These are phyloP conservation scores for Netelia fuscicornis DNA, from an alignment of 2,888 invertebrate genomes.

Conservation along the genomic window DNA sequence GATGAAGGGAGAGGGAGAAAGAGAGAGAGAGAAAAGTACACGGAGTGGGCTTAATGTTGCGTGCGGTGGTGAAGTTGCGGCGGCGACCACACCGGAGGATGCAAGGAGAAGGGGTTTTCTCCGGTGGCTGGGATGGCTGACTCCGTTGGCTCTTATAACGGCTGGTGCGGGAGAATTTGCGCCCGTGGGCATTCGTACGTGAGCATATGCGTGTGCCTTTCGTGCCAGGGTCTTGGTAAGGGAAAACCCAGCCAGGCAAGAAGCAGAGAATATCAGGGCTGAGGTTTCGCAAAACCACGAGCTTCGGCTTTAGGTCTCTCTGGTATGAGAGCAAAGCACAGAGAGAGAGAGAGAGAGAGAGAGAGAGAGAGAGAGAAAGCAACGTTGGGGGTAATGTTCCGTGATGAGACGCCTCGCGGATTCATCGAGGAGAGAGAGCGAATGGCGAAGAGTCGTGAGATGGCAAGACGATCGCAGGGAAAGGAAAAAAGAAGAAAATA, in stretches of 20 bases:
- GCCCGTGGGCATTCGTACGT: constrained; percentile 42
- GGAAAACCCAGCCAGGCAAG: constrained; percentile 60
- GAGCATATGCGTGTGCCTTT: constrained; percentile 39
- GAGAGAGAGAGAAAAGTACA: constrained; percentile 74
- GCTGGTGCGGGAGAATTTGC: constrained; percentile 27
- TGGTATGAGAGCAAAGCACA: constrained; percentile 34
- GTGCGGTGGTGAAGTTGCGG: constrained; percentile 69
- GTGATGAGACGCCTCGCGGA: constrained; percentile 84
- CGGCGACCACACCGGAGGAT: constrained; percentile 70
- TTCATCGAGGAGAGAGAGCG: constrained; percentile 71
- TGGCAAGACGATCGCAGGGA: constrained; percentile 66
- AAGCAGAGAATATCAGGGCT: constrained; percentile 63
- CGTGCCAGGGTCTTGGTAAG: constrained; percentile 21
- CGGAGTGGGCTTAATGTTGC: constrained; percentile 82
- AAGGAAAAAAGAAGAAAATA: constrained; percentile 41
- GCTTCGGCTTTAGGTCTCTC: constrained; percentile 36
- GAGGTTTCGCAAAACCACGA: constrained; percentile 62
- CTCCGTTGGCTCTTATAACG: constrained; percentile 42
- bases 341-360: constrained; percentile 35
- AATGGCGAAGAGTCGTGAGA: constrained; percentile 58
- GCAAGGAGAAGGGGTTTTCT: constrained; percentile 74
- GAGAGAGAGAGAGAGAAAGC: constrained; percentile 34
- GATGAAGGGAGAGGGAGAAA: constrained; percentile 66
- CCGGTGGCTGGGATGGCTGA: constrained; percentile 59
- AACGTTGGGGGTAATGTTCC: constrained; percentile 82